Evolutionary conservation across 2,888 invertebrate genomes (phyloP).

Genomic region (Baronia brevicornis): DNA sequence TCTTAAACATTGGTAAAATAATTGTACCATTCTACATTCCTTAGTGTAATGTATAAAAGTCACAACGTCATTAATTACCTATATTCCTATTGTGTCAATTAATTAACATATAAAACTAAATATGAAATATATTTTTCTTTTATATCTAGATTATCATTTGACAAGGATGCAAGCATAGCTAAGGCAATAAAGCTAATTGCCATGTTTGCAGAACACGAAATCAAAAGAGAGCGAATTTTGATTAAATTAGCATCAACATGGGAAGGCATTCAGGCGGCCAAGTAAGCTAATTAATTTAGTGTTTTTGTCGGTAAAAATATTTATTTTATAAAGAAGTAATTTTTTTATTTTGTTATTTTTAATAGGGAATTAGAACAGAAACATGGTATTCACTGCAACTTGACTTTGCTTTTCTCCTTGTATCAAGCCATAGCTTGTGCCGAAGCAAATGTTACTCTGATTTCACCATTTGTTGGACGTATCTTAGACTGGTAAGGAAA

Average conservation of each 20-base stretch:
- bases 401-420: conserved; percentile 96
- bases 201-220: conserved; percentile 92
- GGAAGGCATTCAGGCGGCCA: conserved; percentile 99
- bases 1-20: too few relatives aligned
- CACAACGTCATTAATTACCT: too few relatives aligned
- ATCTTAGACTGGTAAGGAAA: conserved; percentile 93
- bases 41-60: not conserved
- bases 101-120: conserved; percentile 1
- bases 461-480: conserved; percentile 99
- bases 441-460: conserved; percentile 97
- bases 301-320: not conserved
- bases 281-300: conserved; percentile 70
- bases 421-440: conserved; percentile 98
- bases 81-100: conserved; percentile 1
- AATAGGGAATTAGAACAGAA: conserved; percentile 90
- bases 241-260: conserved; percentile 99
- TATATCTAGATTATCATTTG: conserved; percentile 88
- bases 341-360: conserved; percentile 23
- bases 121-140: conserved; percentile 6
- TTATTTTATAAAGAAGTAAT: conserved; percentile 7
- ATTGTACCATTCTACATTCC: not conserved
- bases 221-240: conserved; percentile 93
- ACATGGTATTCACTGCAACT: conserved; percentile 97
- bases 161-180: conserved; percentile 91
- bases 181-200: conserved; percentile 93